Evolutionary conservation across 2,113 vertebrate species (phyloP).

Genomic region (Paramormyrops kingsleyae): DNA sequence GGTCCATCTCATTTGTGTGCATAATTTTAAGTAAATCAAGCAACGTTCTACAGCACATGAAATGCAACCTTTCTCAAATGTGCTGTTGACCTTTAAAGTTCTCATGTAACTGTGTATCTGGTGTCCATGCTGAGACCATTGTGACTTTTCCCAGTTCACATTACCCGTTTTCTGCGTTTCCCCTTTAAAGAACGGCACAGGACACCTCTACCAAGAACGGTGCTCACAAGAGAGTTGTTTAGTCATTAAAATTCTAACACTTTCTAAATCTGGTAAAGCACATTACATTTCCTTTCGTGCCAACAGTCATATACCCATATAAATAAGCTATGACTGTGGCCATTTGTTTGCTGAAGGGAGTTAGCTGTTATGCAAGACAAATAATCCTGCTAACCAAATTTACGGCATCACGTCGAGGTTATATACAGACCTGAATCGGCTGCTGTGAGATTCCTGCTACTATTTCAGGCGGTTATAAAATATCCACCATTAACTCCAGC

Average conservation of each 20-base stretch:
- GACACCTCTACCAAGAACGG: not conserved
- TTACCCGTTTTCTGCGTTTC: not conserved
- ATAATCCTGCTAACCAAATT: not conserved
- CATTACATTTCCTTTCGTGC: slow-evolving; percentile 1
- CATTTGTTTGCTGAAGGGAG: not conserved
- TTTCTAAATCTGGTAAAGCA: not conserved
- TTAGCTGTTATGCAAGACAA: not conserved
- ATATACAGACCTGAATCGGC: not conserved
- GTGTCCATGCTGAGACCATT: not conserved
- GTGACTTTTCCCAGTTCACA: not conserved
- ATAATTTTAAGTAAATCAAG: not conserved
- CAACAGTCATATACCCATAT: not conserved
- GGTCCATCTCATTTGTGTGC: not conserved
- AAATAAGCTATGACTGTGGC: not conserved
- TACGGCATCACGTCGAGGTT: not conserved
- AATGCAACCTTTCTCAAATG: not conserved
- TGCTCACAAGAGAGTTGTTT: not conserved
- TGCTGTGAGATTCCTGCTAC: not conserved
- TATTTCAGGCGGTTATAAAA: not conserved
- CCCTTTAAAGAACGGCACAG: not conserved
- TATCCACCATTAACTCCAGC: not conserved
- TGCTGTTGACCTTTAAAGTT: not conserved
- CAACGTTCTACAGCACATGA: not conserved
- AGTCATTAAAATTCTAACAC: not conserved
- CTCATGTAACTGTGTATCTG: not conserved